Evolutionary conservation across 2,113 vertebrate genomes (phyloP).

Genomic region (Crypturellus undulatus): DNA sequence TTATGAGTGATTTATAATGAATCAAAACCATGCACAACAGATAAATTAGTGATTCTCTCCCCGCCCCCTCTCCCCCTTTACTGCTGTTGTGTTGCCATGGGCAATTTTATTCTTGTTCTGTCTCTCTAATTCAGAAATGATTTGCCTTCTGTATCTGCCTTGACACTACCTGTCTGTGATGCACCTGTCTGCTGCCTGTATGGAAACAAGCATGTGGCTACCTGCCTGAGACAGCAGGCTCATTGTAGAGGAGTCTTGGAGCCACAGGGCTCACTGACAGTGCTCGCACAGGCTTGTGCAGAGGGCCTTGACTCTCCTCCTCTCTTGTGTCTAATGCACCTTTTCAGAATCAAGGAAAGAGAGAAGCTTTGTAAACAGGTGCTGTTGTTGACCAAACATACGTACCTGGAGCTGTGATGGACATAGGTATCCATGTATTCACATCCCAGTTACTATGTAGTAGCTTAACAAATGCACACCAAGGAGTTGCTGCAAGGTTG

Average conservation of each 20-base stretch:
- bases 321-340: neutral
- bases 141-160: neutral
- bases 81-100: neutral
- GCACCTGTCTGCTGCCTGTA: rapidly evolving
- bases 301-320: neutral
- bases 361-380: rapidly evolving
- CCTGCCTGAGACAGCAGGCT: neutral
- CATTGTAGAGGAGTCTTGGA: neutral
- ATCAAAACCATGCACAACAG: neutral
- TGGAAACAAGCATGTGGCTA: neutral
- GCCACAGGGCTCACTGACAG: neutral
- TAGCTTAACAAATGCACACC: rapidly evolving
- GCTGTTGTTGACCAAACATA: neutral
- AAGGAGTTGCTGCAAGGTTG: neutral
- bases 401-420: neutral
- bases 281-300: neutral
- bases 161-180: neutral
- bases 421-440: rapidly evolving
- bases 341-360: neutral
- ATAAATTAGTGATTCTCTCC: neutral
- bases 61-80: neutral
- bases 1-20: neutral
- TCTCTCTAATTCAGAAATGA: neutral
- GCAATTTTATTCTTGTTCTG: neutral
- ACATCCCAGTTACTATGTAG: rapidly evolving